Conservation (phyloP, 2,797 vertebrate species). For the Hypotaenidia philippensis region DNA sequence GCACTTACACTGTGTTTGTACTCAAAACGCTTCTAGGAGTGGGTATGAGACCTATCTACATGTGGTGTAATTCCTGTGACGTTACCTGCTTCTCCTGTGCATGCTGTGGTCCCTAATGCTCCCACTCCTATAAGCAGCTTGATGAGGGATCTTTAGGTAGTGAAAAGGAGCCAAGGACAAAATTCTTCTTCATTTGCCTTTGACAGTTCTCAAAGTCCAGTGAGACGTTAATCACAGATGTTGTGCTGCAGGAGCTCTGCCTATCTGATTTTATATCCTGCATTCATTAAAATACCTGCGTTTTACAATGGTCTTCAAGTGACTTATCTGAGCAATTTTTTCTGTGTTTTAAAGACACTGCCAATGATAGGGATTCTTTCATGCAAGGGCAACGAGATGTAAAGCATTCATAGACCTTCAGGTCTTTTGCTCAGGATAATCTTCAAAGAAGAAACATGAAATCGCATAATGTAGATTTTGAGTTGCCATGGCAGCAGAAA, state of each 20-base stretch:
- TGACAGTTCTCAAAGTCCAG: conserved; percentile 11
- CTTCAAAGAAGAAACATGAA: conserved; percentile 61
- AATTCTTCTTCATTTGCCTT: conserved; percentile 12
- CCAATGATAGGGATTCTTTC: conserved; percentile 17
- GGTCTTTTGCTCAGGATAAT: conserved; percentile 30
- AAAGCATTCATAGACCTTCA: conserved; percentile 41
- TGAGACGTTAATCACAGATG: neutral
- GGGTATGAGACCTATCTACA: neutral
- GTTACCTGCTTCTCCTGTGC: neutral
- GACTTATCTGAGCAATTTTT: conserved; percentile 1
- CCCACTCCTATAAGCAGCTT: neutral
- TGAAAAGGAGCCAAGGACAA: neutral
- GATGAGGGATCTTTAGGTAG: neutral
- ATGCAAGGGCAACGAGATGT: conserved; percentile 13
- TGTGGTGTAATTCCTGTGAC: neutral
- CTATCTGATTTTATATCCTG: neutral
- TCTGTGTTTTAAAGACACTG: neutral
- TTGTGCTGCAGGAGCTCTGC: neutral
- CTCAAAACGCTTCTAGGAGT: neutral
- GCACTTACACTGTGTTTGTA: neutral
- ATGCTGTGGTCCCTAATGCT: neutral
- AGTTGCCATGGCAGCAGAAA: conserved; percentile 71
- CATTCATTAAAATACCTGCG: conserved; percentile 1
- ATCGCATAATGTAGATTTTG: conserved; percentile 53
- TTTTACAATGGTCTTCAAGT: neutral